Evolutionary conservation across 2,113 vertebrate species (phyloP).

Genomic region (Datnioides undecimradiatus): DNA sequence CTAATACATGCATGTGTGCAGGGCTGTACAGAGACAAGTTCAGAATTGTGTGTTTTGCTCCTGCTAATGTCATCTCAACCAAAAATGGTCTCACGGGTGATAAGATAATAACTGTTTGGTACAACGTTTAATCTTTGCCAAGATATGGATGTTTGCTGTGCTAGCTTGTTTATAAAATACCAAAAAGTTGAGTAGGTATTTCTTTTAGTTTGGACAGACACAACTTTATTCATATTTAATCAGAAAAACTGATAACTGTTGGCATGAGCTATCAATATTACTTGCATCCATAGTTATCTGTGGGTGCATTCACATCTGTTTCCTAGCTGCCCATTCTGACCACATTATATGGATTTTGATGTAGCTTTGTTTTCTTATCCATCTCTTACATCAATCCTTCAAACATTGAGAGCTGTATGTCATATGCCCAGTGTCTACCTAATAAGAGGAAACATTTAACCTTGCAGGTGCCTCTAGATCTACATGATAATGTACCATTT

Average conservation of each 20-base stretch:
- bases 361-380: neutral
- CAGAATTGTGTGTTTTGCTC: neutral
- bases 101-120: too few relatives aligned
- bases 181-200: neutral
- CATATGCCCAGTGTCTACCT: neutral
- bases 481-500: conserved; percentile 26
- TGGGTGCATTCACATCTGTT: neutral
- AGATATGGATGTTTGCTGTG: too few relatives aligned
- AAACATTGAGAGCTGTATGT: neutral
- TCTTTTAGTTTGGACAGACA: neutral
- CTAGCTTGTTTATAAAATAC: too few relatives aligned
- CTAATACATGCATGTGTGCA: neutral
- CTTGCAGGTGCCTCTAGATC: conserved; percentile 12
- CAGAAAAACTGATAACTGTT: neutral
- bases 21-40: neutral
- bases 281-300: neutral
- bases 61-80: too few relatives aligned
- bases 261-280: neutral
- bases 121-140: too few relatives aligned
- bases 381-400: neutral
- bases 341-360: neutral
- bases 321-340: neutral
- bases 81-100: too few relatives aligned
- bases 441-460: neutral
- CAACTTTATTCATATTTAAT: neutral